Evolutionary conservation across 2,797 vertebrate genomes (phyloP).

Genomic region (Antennarius maculatus): DNA sequence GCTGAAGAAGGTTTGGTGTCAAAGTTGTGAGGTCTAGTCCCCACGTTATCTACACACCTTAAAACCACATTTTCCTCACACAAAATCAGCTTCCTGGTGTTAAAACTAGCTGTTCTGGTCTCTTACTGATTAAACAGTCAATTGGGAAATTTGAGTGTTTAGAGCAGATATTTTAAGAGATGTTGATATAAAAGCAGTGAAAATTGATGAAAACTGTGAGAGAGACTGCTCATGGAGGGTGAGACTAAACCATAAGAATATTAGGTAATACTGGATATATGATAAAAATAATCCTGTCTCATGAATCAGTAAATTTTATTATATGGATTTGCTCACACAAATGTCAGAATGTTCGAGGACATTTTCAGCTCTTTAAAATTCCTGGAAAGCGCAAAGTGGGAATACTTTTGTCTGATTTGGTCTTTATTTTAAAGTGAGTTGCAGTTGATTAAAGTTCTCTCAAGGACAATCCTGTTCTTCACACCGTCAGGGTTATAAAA

Average conservation of each 20-base stretch:
- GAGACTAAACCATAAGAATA: slow-evolving; percentile 1
- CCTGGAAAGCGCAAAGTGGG: background rate
- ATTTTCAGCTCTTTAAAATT: slow-evolving; percentile 2
- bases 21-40: too few species aligned
- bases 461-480: background rate
- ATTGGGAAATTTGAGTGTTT: too few species aligned
- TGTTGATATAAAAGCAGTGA: too few species aligned
- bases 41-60: too few species aligned
- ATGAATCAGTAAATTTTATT: slow-evolving; percentile 19
- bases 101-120: too few species aligned
- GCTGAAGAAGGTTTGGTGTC: too few species aligned
- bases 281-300: background rate
- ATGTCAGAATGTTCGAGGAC: background rate
- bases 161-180: too few species aligned
- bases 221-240: background rate
- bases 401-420: background rate
- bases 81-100: too few species aligned
- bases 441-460: background rate
- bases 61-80: too few species aligned
- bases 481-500: slow-evolving; percentile 2
- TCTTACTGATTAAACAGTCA: too few species aligned
- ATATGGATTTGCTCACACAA: slow-evolving; percentile 8
- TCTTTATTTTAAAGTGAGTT: background rate
- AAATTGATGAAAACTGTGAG: too few species aligned
- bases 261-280: slow-evolving; percentile 3